These are phyloP conservation scores for Limnothrissa miodon DNA, from an alignment of 2,113 vertebrate genomes.

Conservation along the genomic window DNA sequence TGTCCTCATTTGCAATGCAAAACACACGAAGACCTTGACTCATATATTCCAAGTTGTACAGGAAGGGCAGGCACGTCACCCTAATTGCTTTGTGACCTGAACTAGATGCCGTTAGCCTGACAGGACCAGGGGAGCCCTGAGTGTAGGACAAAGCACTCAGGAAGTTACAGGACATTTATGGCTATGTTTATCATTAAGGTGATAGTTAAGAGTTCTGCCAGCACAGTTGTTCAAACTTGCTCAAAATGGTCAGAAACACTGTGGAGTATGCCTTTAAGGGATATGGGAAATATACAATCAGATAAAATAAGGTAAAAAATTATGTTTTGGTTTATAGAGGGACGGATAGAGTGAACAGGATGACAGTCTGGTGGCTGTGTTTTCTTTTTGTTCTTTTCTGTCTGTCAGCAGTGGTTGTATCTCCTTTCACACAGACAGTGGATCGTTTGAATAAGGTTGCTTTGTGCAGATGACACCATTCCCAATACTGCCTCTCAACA, in stretches of 20 bases:
- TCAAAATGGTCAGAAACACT: no score
- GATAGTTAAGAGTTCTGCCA: no score
- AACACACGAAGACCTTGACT: no score
- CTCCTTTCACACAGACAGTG: slow-evolving; percentile 38
- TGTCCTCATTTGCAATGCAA: no score
- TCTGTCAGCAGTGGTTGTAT: slow-evolving; percentile 16
- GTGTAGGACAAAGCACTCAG: neutral
- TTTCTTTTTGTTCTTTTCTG: neutral
- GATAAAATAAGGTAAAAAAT: neutral
- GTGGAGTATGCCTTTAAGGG: no score
- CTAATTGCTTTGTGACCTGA: no score
- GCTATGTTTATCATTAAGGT: no score
- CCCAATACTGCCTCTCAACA: neutral
- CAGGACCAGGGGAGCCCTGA: neutral
- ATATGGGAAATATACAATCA: no score
- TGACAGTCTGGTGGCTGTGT: neutral
- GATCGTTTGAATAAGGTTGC: slow-evolving; percentile 29
- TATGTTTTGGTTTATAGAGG: neutral
- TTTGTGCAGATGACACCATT: slow-evolving; percentile 25
- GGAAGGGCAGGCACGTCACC: no score
- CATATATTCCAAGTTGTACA: no score
- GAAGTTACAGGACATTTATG: neutral
- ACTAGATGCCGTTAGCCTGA: neutral
- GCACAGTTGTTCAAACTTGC: no score
- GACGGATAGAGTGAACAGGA: neutral